Conservation (phyloP, 2,797 vertebrate genomes). For the Zalophus californianus region DNA sequence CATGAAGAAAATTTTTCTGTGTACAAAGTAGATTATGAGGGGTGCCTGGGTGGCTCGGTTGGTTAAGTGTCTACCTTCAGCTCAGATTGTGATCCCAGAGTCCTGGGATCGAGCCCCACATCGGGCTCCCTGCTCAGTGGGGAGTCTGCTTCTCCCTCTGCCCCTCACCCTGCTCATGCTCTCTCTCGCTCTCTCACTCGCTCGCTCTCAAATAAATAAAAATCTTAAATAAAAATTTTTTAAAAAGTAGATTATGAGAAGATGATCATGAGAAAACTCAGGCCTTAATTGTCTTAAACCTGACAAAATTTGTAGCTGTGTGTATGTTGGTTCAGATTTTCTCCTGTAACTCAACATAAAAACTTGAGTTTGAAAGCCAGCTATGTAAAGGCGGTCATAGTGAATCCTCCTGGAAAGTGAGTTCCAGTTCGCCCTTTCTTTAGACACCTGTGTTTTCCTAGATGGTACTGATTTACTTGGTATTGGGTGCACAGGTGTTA, state of each 20-base stretch:
- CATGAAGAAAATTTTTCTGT: not conserved
- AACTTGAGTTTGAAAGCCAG: not conserved
- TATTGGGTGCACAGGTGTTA: fast-evolving
- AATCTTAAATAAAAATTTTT: too few species aligned
- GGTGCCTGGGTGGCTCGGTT: too few species aligned
- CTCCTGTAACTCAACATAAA: fast-evolving
- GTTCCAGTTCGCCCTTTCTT: not conserved
- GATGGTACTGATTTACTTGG: not conserved
- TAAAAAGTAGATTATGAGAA: not conserved
- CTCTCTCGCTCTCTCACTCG: too few species aligned
- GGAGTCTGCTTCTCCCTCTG: too few species aligned
- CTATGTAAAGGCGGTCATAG: too few species aligned
- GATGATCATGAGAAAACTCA: not conserved
- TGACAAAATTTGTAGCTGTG: not conserved
- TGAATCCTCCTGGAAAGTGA: too few species aligned
- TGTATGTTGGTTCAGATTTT: not conserved
- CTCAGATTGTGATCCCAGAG: too few species aligned
- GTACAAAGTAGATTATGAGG: not conserved
- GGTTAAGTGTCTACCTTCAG: too few species aligned
- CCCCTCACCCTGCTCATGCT: too few species aligned
- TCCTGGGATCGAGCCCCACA: too few species aligned
- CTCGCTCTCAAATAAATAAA: too few species aligned
- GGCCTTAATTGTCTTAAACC: not conserved
- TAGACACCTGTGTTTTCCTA: not conserved
- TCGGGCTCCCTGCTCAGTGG: too few species aligned